Base-by-base conservation (phyloP, 1,140 invertebrate genomes). In the Spodoptera frugiperda region DNA sequence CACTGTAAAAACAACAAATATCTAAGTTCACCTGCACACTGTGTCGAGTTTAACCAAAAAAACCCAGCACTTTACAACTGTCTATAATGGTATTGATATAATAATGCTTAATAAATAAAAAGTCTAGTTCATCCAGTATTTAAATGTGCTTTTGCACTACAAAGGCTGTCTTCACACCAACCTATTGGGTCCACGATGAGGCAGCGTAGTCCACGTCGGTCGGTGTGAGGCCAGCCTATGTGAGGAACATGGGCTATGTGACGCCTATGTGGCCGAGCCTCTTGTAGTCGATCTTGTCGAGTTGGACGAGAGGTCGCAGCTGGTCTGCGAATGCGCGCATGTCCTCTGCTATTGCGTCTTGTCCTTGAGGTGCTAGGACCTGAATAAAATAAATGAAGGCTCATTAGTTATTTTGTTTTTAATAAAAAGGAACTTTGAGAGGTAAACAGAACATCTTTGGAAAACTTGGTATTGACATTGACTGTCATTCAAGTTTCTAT, bases 311-410 rank as follows among this genome's bases (percentile, higher is more conserved):
- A 0, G 99, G 99, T 90, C 97, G 97, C 0, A 99, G 94, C 89
- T 99, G 98, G 91, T 99, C 99, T 0, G 98, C 98, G 95, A 99
- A 99, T 49, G 97, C 96, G 80, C 97, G 97, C 97, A 99, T 99
- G 87, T 99, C 98, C 89, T 99, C 98, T 53, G 97, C 98, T 78
- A 99, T 97, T 10, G 97, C 97, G 93, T 99, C 98, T 93, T 99
- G 98, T 3, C 98, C 98, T 85, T 97, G 97, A 0, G 98, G 98
- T 15, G 98, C 98, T 59, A 99, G 94, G n/a, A 98, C 97, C 94
- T 94, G 76, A 67, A 30, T 73, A 46, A 30, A 39, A 57, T 33
- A 57, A n/a, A 25, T 54, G 9, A 15, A 6, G 46, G 46, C 46
- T 49, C 25, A 25, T 25, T 25, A 25, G 25, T 25, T 4, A 25